phyloP scores from a whole-genome alignment of 2,113 vertebrate genomes.

The Hipposideros armiger region DNA sequence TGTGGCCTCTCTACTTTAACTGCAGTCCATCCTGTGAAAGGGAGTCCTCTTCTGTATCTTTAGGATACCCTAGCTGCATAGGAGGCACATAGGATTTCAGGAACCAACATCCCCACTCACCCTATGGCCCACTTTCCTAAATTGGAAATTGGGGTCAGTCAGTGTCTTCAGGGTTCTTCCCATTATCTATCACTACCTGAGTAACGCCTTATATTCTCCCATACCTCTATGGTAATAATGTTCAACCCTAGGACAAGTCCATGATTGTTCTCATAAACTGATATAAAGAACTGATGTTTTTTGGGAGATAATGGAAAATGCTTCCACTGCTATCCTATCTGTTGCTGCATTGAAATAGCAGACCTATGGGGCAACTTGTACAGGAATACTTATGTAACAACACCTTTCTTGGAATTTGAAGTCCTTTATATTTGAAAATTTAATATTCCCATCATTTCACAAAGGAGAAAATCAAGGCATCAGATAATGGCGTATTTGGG shows the following conservation, averaged over 20 bases:
- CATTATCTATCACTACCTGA: not conserved
- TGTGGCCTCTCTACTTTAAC: not conserved
- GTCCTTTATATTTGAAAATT: slow-evolving; percentile 3
- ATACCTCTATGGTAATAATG: not conserved
- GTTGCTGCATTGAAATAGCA: not conserved
- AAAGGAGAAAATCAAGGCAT: slow-evolving; percentile 25
- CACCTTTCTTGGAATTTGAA: slow-evolving; percentile 23
- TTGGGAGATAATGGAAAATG: not conserved
- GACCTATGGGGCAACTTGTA: not conserved
- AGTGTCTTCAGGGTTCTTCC: not conserved
- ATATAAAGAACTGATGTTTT: not conserved
- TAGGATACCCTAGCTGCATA: not conserved
- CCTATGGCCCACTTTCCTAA: not conserved
- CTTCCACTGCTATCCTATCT: not conserved
- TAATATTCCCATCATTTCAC: slow-evolving; percentile 11
- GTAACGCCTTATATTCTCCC: not conserved
- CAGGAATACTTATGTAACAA: not conserved
- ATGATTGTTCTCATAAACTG: not conserved
- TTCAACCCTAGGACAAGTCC: not conserved
- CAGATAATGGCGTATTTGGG: not conserved
- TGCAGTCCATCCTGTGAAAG: not conserved
- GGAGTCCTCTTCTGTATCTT: not conserved
- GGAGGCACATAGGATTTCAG: not conserved
- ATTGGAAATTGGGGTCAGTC: not conserved
- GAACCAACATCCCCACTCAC: not conserved